A percentile compares a stretch with the other conserved stretches of the same genome.
These are phyloP conservation scores for Cyaniris semiargus DNA, from an alignment of 2,888 invertebrate species.

Conservation along the genomic window DNA sequence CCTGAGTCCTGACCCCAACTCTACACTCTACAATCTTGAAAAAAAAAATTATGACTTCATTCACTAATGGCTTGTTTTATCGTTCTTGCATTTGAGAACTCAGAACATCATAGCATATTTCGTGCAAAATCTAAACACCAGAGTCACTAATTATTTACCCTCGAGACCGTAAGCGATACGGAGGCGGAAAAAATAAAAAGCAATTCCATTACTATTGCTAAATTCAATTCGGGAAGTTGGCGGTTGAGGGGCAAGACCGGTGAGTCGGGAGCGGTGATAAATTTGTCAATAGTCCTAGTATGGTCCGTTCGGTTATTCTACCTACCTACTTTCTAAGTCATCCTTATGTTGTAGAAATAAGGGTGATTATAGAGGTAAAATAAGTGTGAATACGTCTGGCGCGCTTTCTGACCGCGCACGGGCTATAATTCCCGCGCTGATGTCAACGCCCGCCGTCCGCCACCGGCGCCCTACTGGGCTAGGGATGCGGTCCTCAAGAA, in stretches of 20 bases:
- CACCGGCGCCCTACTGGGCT: conserved; percentile 43
- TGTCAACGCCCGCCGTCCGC: conserved; percentile 44
- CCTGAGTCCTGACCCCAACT: too few relatives aligned
- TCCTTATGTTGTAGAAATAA: background rate
- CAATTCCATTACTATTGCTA: conserved; percentile 28
- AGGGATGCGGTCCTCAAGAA: conserved; percentile 31
- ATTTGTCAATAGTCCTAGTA: conserved; percentile 45
- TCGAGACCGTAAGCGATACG: background rate
- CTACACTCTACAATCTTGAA: too few relatives aligned
- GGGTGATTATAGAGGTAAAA: background rate
- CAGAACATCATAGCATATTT: background rate
- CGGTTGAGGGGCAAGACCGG: background rate
- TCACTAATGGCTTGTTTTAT: background rate
- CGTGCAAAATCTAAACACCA: background rate
- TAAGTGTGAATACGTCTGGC: conserved; percentile 18
- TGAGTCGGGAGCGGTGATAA: conserved; percentile 39
- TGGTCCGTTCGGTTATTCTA: conserved; percentile 29
- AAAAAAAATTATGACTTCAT: too few relatives aligned
- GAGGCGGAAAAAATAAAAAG: conserved; percentile 20
- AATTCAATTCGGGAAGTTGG: conserved; percentile 29
- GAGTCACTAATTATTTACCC: background rate
- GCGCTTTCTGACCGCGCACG: conserved; percentile 31
- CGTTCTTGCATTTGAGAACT: background rate
- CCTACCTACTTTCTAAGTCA: conserved; percentile 10
- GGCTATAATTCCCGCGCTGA: conserved; percentile 42